Percentiles rank a stretch among this genome's conserved stretches.
Conservation (phyloP, 2,888 invertebrate species). For the Argynnis bischoffii region DNA sequence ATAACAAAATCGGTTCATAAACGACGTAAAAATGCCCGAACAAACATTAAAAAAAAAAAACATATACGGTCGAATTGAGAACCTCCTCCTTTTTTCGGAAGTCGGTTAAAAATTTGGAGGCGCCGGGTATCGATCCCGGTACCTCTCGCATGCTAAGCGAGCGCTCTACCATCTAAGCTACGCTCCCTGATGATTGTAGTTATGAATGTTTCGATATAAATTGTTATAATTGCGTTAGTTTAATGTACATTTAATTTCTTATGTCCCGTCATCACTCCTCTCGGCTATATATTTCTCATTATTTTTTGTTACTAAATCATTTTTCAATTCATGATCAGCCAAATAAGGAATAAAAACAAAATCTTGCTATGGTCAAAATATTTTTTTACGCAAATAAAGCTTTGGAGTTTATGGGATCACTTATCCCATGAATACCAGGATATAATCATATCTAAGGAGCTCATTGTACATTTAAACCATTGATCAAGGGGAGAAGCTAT, state of each 20-base stretch:
- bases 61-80: no score
- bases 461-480: neutral
- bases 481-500: neutral
- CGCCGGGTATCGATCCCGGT: conserved; percentile 83
- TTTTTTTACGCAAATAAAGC: no score
- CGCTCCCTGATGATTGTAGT: conserved; percentile 62
- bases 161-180: conserved; percentile 83
- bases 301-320: no score
- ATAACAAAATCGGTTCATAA: no score
- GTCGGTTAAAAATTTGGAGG: conserved; percentile 67
- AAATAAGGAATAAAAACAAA: no score
- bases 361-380: no score
- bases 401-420: neutral
- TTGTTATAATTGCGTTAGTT: neutral
- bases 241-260: neutral
- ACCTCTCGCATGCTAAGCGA: conserved; percentile 83
- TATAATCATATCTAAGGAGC: conserved; percentile 3
- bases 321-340: no score
- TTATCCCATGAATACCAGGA: conserved; percentile 19
- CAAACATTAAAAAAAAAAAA: no score
- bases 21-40: no score
- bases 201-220: neutral
- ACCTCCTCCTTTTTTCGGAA: no score
- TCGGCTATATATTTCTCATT: no score
- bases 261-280: no score